Percentiles rank a stretch among this genome's conserved stretches.
These are phyloP conservation scores for Amorpha juglandis DNA, from an alignment of 2,888 invertebrate genomes.

Conservation along the genomic window DNA sequence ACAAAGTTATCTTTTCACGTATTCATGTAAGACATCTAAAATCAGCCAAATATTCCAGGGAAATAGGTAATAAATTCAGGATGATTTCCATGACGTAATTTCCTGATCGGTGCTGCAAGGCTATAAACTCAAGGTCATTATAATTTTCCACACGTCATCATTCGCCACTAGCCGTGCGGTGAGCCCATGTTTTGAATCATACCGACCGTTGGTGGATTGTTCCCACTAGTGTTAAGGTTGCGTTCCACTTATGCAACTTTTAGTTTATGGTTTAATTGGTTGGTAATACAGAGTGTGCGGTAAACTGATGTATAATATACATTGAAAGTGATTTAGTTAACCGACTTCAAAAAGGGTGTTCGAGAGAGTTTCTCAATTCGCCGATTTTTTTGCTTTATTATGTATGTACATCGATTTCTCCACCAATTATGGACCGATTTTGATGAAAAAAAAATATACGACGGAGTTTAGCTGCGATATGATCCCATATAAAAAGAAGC, in stretches of 20 bases:
- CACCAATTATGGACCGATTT: too few species aligned
- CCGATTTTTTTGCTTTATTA: too few species aligned
- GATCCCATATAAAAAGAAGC: too few species aligned
- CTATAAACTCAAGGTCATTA: slow-evolving; percentile 28
- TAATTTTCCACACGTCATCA: slow-evolving; percentile 15
- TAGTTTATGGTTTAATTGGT: background rate
- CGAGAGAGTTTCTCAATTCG: too few species aligned
- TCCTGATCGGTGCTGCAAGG: slow-evolving; percentile 5
- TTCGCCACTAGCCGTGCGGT: background rate
- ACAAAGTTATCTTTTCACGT: too few species aligned
- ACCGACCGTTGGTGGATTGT: slow-evolving; percentile 6
- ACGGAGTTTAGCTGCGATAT: too few species aligned
- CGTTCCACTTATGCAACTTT: background rate
- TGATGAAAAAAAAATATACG: too few species aligned
- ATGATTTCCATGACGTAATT: slow-evolving; percentile 12
- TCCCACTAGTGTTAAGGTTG: slow-evolving; percentile 11
- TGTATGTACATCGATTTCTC: too few species aligned
- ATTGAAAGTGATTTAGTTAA: too few species aligned
- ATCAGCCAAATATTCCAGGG: background rate
- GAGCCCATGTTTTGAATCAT: slow-evolving; percentile 16
- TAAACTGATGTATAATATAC: too few species aligned
- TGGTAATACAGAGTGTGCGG: background rate
- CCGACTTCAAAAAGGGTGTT: too few species aligned
- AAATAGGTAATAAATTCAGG: background rate
- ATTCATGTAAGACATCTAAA: too few species aligned